Evolutionary conservation across 1,140 invertebrate genomes (phyloP), one percentile per base, ranked within the genome.

Genomic region (Propsilocerus akamusi): DNA sequence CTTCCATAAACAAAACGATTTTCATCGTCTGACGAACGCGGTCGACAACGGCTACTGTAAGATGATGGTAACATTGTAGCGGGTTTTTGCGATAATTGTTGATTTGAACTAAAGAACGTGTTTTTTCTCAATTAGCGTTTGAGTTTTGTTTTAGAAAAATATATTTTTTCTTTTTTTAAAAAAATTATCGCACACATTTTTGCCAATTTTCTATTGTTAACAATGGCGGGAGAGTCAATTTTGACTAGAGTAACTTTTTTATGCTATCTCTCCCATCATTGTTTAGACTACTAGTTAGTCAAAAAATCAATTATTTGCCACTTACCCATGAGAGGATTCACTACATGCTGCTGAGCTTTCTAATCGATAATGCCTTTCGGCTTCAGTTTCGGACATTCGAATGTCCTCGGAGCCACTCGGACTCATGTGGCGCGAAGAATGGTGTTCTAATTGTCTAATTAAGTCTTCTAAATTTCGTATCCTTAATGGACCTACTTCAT

Each of bases 381-480:
- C 83, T 65, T 94, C 89, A 22, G 85, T 85, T 66, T 93, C 88
- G 26, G 86, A 90, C 75, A 89, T 86, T 55, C 89, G 72, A 57
- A 92, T 89, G 56, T 93, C 90, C 61, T 92, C 88, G 8, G 86
- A 91, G 41, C 84, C 86, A 54, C 82, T 85, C 11, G 87, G 86
- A 62, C 86, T 91, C 80, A 86, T 86, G 63, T 90, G 86, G 5
- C 86, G 72, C 37, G 80, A 77, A 28, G 83, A 81, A 63, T 92
- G 87, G 61, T 91, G 84, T 63, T 94, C 87, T 49, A 95, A 67
- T 65, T 92, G 86, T 46, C 88, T 70, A 53, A 94, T 89, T 20
- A 95, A 73, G 63, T 94, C 89, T 65, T 93, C 89, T 49, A 95
- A 67, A 61, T 87, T 94, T 28, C 90, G 74, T 59, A 94, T 93